Percentiles rank a stretch among this genome's conserved stretches.
Conservation (phyloP, 2,113 vertebrate species). For the Melanocharis versteri region DNA sequence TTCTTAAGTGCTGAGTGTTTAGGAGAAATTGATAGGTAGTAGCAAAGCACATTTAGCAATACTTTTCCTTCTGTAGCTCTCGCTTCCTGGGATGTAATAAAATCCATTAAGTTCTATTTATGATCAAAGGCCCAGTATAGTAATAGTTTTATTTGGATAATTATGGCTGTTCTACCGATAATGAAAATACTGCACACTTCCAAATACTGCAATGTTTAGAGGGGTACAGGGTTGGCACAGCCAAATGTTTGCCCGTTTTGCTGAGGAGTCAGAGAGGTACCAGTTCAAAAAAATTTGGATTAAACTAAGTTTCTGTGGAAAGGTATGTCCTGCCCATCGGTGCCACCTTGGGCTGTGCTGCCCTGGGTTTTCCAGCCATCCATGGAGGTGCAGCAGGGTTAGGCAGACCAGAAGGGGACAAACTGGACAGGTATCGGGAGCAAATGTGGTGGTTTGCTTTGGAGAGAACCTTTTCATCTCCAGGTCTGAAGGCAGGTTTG, state of each 20-base stretch:
- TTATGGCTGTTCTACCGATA: conserved; percentile 15
- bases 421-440: neutral
- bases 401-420: neutral
- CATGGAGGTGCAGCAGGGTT: neutral
- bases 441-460: neutral
- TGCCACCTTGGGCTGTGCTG: accelerated
- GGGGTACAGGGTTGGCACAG: neutral
- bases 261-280: neutral
- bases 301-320: neutral
- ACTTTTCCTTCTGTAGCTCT: conserved; percentile 35
- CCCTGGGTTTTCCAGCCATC: neutral
- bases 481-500: neutral
- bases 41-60: conserved; percentile 20
- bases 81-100: conserved; percentile 59
- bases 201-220: neutral
- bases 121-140: conserved; percentile 29
- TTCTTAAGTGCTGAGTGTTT: conserved; percentile 62
- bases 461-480: neutral
- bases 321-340: neutral
- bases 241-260: neutral
- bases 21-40: conserved; percentile 61
- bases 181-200: neutral
- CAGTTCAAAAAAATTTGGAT: neutral
- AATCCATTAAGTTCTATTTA: conserved; percentile 62
- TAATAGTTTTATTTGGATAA: conserved; percentile 59